phyloP scores from a whole-genome alignment of 1,140 invertebrate species.

The Drosophila athabasca region DNA sequence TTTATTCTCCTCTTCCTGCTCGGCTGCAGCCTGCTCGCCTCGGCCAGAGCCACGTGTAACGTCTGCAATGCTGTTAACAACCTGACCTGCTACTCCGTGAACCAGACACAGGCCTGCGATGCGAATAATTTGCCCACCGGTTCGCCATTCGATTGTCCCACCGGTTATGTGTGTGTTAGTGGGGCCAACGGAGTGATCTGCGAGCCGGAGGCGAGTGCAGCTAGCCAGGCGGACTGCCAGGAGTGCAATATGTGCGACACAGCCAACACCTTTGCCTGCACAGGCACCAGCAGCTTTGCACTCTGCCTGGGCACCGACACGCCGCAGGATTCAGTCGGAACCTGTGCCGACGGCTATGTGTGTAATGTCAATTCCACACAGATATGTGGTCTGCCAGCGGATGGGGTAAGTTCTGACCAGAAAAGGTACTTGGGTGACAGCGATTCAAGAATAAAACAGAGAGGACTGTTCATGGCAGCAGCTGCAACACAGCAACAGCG shows the following conservation, averaged over 20 bases:
- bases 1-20: constrained; percentile 2
- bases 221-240: constrained; percentile 36
- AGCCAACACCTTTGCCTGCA: constrained; percentile 69
- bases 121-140: constrained; percentile 42
- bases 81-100: constrained; percentile 69
- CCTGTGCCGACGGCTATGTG: constrained; percentile 57
- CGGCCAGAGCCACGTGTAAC: constrained; percentile 51
- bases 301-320: constrained; percentile 62
- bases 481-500: too few relatives aligned
- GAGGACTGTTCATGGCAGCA: too few relatives aligned
- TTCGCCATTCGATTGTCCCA: constrained; percentile 46
- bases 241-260: constrained; percentile 70
- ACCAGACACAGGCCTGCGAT: constrained; percentile 63
- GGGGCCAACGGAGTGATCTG: constrained; percentile 48
- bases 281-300: constrained; percentile 58
- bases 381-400: constrained; percentile 58
- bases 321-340: constrained; percentile 43
- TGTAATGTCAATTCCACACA: constrained; percentile 53
- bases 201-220: constrained; percentile 10
- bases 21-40: constrained; percentile 21
- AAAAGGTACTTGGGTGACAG: too few relatives aligned
- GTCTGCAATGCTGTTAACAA: constrained; percentile 57
- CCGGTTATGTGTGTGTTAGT: constrained; percentile 63
- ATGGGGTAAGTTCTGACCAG: constrained; percentile 39
- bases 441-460: too few relatives aligned